Evolutionary conservation across 2,888 invertebrate species (phyloP), one percentile per base, ranked within the genome.

Genomic region (Eupsilia transversa): DNA sequence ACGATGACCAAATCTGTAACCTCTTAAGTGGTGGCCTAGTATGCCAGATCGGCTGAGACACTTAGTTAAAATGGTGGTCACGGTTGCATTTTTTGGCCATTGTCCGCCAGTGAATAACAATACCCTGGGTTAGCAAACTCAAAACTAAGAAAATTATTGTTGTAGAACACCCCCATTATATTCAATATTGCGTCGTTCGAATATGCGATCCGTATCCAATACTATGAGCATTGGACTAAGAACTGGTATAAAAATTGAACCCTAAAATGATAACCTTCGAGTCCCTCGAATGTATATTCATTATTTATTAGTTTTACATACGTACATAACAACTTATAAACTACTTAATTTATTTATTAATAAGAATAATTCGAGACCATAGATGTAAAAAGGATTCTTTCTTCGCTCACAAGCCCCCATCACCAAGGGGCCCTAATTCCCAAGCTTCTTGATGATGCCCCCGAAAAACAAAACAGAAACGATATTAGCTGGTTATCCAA

Each of bases 81-180:
- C 35, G 43, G 77, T 60, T 46, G 17, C 30, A 30, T 77, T 59
- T 57, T 65, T 65, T 66, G 38, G 38, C 14, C 17, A 27, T 46
- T 38, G 35, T 23, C 14, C 38, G 20, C n/a, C n/a, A 30, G 27
- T 74, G 43, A 12, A 41, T 66, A 6, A 49, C 41, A 43, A 52
- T 27, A 23, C 7, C 35, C 10, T n/a, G 1, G 43, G 7, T 60
- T 14, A 9, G 27, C 7, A 59, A 43, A n/a, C 0, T n/a, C 4
- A 3, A 38, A 52, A 67, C 9, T 4, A 46, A 43, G 23, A 30
- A 30, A 43, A 30, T 30, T 46, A 30, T 33, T 3, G 6, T 33
- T 38, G 4, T 7, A 7, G n/a, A 1, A 41, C 0, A 38, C 4
- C 3, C 5, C 14, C 10, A 60, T 73, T 73, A 41, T 23, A 27